These are phyloP conservation scores for Tenthredo amoena DNA, from an alignment of 2,888 invertebrate species.

Conservation along the genomic window DNA sequence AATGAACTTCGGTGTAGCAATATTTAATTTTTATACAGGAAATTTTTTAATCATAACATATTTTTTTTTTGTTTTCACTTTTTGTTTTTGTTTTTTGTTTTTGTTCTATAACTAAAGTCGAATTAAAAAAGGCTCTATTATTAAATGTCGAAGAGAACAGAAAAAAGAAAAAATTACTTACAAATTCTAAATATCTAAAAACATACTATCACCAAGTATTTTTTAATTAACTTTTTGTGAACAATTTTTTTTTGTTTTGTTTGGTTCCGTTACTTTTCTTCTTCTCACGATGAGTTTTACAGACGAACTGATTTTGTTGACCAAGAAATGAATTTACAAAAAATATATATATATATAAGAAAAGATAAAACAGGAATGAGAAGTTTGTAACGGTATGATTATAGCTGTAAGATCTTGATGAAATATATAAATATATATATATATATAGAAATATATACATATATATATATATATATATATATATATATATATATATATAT, in stretches of 20 bases:
- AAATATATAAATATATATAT: background rate
- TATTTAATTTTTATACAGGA: conserved; percentile 44
- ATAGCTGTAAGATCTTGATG: background rate
- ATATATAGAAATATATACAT: background rate
- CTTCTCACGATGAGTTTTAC: background rate
- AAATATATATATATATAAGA: background rate
- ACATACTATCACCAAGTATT: background rate
- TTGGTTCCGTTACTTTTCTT: background rate
- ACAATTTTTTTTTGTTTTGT: background rate
- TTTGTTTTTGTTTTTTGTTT: background rate
- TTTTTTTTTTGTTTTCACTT: background rate
- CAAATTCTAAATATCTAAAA: conserved; percentile 30
- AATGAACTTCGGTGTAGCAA: conserved; percentile 47
- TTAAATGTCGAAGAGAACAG: background rate
- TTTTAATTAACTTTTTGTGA: background rate
- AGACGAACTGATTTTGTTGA: background rate
- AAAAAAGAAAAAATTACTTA: background rate
- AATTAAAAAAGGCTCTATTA: conserved; percentile 48
- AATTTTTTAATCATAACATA: conserved; percentile 15
- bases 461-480: conserved; percentile 1
- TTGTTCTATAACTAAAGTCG: conserved; percentile 27
- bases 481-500: background rate
- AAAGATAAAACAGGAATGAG: background rate
- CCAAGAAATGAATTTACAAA: background rate
- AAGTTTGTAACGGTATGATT: background rate